Base-by-base conservation (phyloP, 2,113 vertebrate genomes). In the Neoarius graeffei region DNA sequence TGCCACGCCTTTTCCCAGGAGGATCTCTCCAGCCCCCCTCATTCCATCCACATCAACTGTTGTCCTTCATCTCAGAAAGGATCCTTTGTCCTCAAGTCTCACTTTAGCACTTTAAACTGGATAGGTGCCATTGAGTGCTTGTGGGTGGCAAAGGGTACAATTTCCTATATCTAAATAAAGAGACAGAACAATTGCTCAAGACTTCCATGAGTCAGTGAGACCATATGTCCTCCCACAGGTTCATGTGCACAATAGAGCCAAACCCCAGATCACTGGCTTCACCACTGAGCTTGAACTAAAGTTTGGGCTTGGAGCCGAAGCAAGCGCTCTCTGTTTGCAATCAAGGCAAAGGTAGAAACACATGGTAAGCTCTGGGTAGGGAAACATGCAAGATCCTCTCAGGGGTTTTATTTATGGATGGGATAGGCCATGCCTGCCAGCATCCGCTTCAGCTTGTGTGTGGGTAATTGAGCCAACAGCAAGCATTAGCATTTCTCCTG, bases 71-170 rank as follows among this genome's bases (percentile, higher is more conserved):
- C 92, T 94, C 92, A 93, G 93, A 95, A 94, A 91, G 92, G 91
- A 85, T 76, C 91, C 92, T 94, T 95, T 95, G 95, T 95, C 93
- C 91, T 88, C 76, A 91, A 42, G 93, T 95, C 94, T 95, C 92
- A 93, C 93, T 94, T 93, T 94, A 91, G 93, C 92, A 94, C 92
- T 95, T 95, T 94, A 93, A 74, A 95, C 93, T 95, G 93, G 94
- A 94, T 93, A 95, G 93, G 93, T 92, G 92, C 93, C 89, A 93
- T 94, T 94, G 92, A 95, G 92, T 92, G 88, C 91, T 93, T 93
- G 92, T 95, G 94, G 94, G 94, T 94, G 94, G 94, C 93, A 94
- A 92, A 93, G 94, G 92, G 93, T 95, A 94, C 91, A 93, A 93
- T 94, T 95, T 94, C 94, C 90, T 85, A 54, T 89, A 81, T 91